Base-by-base conservation (phyloP, 2,797 vertebrate species). In the Furcifer pardalis region DNA sequence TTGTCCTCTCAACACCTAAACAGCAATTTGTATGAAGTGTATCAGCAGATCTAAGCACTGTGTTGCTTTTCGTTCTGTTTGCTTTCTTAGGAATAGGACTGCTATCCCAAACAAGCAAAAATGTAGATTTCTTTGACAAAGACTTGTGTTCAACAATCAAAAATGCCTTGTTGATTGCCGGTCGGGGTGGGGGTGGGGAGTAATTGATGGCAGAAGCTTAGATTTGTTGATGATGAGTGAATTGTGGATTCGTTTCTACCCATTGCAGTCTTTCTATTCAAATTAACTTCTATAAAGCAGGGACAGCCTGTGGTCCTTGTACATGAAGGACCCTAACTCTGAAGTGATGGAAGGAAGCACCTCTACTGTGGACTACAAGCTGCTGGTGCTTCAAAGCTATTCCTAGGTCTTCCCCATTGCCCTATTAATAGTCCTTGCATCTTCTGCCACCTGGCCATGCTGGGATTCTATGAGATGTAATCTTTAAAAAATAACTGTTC, bases 41-140 rank as follows among this genome's bases (percentile, higher is more conserved):
- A 89, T 89, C 92, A 89, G 82, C 69, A 37, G 78, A 12, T 2
- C 83, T 91, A 89, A 94, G 81, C 44, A 25, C 27, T 90, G 46
- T 89, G 89, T 92, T 87, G 84, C 80, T 84, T 77, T 93, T 88
- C 91, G 93, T 79, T 73, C 5, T 89, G 87, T 94, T 93, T 94
- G 87, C 82, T 83, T 89, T 90, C 90, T 82, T 81, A 84, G 84
- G 25, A 76, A 56, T 21, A 44, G 83, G 89, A 88, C 90, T 59
- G 59, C 82, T 63, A 72, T 59, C 80, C 85, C 85, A 91, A 93
- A 84, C 79, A 90, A 90, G 32, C 52, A 79, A 85, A 92, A 90
- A 90, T 12, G 68, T 60, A 77, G 44, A 84, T 83, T 88, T 73
- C 62, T 90, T 83, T 1, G 78, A 37, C 74, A 84, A 13, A 88